phyloP scores from a whole-genome alignment of 92 coral and sea anemone species.

The Siderastrea radians region DNA sequence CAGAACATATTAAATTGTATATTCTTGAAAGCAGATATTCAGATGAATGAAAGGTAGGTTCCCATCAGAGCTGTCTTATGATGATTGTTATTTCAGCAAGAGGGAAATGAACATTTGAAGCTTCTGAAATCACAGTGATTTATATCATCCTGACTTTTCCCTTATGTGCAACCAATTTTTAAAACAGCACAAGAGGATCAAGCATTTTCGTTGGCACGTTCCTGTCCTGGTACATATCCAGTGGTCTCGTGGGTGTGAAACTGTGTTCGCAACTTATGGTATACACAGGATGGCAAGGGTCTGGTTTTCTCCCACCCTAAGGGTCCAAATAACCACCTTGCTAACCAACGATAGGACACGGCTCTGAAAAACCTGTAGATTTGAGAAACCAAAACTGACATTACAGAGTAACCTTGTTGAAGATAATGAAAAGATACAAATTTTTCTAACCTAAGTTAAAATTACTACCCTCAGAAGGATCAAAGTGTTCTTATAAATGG shows the following conservation, averaged over 20 bases:
- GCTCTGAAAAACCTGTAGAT: conserved; percentile 21
- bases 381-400: neutral
- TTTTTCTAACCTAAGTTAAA: neutral
- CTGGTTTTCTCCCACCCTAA: conserved; percentile 3
- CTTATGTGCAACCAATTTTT: too few relatives aligned
- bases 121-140: too few relatives aligned
- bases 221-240: conserved; percentile 13
- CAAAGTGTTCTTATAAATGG: too few relatives aligned
- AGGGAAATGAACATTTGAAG: too few relatives aligned
- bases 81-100: too few relatives aligned
- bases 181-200: neutral
- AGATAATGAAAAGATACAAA: neutral
- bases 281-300: neutral
- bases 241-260: conserved; percentile 6
- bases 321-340: conserved; percentile 28
- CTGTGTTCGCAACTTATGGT: neutral
- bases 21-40: too few relatives aligned
- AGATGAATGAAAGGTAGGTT: too few relatives aligned
- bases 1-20: too few relatives aligned
- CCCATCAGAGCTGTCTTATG: too few relatives aligned
- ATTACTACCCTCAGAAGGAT: too few relatives aligned
- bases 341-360: conserved; percentile 37
- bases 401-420: neutral
- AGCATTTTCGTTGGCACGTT: neutral
- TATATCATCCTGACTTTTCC: too few relatives aligned